These are phyloP conservation scores for Lobophora halterata DNA, from an alignment of 2,888 invertebrate species.

Conservation along the genomic window DNA sequence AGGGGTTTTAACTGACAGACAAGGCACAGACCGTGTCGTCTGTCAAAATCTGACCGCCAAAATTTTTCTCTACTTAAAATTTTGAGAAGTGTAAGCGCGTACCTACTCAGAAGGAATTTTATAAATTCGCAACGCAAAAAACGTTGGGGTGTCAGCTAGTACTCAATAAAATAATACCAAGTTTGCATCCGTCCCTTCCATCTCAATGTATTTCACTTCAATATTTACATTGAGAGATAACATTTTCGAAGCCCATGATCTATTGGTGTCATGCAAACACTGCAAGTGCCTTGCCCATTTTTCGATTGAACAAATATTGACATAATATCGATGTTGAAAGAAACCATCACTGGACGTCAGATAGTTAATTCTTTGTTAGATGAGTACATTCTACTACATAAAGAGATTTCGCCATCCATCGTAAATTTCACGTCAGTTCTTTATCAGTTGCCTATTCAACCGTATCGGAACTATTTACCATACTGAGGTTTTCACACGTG, in stretches of 20 bases:
- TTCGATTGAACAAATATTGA: conserved; percentile 44
- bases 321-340: conserved; percentile 33
- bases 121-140: too few relatives aligned
- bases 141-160: too few relatives aligned
- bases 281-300: conserved; percentile 36
- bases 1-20: too few relatives aligned
- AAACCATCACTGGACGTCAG: conserved; percentile 32
- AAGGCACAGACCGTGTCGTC: too few relatives aligned
- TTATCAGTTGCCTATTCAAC: conserved; percentile 54
- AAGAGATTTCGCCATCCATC: conserved; percentile 47
- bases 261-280: conserved; percentile 36
- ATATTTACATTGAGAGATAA: conserved; percentile 35
- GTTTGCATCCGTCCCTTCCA: too few relatives aligned
- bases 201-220: conserved; percentile 20
- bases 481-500: conserved; percentile 59
- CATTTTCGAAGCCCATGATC: conserved; percentile 33
- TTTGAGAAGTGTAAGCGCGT: too few relatives aligned
- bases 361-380: conserved; percentile 37
- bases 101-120: too few relatives aligned
- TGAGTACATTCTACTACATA: too few relatives aligned
- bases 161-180: too few relatives aligned
- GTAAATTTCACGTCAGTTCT: conserved; percentile 47
- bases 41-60: too few relatives aligned
- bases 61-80: too few relatives aligned
- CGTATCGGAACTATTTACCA: conserved; percentile 50